These are phyloP conservation scores for Ochotona princeps DNA, from an alignment of 2,113 vertebrate species.

Conservation along the genomic window DNA sequence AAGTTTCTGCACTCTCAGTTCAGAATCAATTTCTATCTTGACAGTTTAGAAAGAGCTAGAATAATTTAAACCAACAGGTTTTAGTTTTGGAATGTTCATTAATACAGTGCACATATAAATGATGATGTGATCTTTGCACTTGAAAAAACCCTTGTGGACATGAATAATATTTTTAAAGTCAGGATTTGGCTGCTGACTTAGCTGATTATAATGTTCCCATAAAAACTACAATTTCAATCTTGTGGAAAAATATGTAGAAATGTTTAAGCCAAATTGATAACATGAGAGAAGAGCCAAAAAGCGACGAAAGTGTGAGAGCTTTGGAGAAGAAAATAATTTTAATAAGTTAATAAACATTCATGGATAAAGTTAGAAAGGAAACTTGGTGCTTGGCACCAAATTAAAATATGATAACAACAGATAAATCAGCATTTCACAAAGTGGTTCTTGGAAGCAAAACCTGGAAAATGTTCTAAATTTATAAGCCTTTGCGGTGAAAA, in stretches of 20 bases:
- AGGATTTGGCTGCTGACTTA: slow-evolving; percentile 27
- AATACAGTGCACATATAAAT: neutral
- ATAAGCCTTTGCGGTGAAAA: neutral
- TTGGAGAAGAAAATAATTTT: neutral
- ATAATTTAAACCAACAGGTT: neutral
- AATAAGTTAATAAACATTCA: slow-evolving; percentile 45
- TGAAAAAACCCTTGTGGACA: slow-evolving; percentile 25
- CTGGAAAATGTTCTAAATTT: neutral
- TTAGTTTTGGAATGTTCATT: slow-evolving; percentile 1
- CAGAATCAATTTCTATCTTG: neutral
- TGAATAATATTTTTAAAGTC: slow-evolving; percentile 26
- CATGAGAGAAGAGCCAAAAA: neutral
- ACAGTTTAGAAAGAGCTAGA: neutral
- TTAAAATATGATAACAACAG: neutral
- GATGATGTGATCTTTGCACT: neutral
- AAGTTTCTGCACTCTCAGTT: neutral
- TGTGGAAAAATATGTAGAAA: neutral
- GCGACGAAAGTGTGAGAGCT: neutral
- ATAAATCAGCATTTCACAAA: neutral
- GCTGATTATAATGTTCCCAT: neutral
- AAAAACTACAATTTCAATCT: slow-evolving; percentile 29
- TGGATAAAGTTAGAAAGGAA: slow-evolving; percentile 15
- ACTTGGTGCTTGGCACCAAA: neutral
- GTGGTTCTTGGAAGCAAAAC: neutral
- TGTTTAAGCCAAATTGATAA: slow-evolving; percentile 31